Base-by-base conservation (phyloP, 2,113 vertebrate genomes). In the Cheilinus undulatus region DNA sequence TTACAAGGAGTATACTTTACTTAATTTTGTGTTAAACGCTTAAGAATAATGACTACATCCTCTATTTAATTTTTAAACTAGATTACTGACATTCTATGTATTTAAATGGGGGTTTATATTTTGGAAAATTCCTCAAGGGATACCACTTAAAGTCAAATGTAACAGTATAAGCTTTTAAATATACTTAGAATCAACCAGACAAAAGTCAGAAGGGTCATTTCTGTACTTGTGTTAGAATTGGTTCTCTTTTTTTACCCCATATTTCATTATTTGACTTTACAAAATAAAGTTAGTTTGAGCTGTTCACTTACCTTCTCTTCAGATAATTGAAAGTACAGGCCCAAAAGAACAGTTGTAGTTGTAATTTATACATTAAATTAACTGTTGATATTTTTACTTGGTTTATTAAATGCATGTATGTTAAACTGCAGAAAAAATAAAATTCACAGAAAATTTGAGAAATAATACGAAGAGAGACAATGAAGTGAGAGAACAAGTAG, bases 1-100 rank as follows among this genome's bases (percentile, higher is more conserved):
- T 93, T 91, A 88, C n/a, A n/a, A n/a, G n/a, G n/a, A 92, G 46
- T 24, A 23, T 13, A 5, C 38, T 4, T 10, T 60, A 32, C 51
- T 24, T 50, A 10, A 34, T 61, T 63, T 40, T 3, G 45, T 2
- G 19, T 27, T 14, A 40, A 46, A 15, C 19, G 8, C 19, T 8
- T 2, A n/a, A 45, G n/a, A 14, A n/a, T 45, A 19, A 6, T 15
- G 40, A 42, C 19, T 19, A 42, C 4, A 17, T 17, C 15, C 40
- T 42, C 14, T 43, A 40, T 49, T 20, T 32, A 45, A 40, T 59
- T 43, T 69, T 68, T 12, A 73, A 28, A 43, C 0, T 54, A 43
- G 17, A 26, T 52, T 22, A 59, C 15, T 62, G 46, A 30, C 0
- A 42, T 34, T 28, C 5, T 22, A 34, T 19, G 28, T 28, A 42